Evolutionary conservation across 2,797 vertebrate species (phyloP).

Genomic region (Odontamblyopus rebecca): DNA sequence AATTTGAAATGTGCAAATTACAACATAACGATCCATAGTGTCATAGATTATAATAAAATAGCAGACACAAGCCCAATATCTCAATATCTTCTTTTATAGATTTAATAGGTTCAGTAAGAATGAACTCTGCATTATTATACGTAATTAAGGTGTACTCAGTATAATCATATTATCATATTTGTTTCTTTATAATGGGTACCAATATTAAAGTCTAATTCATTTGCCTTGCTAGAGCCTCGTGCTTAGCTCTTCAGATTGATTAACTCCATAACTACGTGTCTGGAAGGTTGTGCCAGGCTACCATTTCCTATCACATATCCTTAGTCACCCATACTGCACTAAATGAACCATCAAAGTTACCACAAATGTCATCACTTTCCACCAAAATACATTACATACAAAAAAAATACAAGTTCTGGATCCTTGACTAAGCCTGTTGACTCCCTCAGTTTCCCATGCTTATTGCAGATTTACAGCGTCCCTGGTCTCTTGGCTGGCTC

Average conservation of each 20-base stretch:
- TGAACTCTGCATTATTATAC: too few species aligned
- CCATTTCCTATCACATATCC: background rate
- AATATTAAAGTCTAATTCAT: background rate
- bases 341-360: background rate
- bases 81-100: too few species aligned
- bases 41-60: too few species aligned
- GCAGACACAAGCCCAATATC: too few species aligned
- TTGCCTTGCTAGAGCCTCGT: background rate
- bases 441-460: constrained; percentile 2
- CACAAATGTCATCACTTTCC: background rate
- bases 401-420: background rate
- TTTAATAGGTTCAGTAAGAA: too few species aligned
- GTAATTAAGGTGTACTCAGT: too few species aligned
- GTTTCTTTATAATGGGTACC: background rate
- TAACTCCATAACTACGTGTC: background rate
- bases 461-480: constrained; percentile 3
- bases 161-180: background rate
- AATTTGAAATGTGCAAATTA: too few species aligned
- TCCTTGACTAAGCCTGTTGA: background rate
- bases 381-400: background rate
- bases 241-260: background rate
- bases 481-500: constrained; percentile 4
- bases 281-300: background rate
- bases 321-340: background rate
- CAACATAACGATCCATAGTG: too few species aligned